Evolutionary conservation across 1,140 invertebrate genomes (phyloP).

Genomic region (Halesus radiatus): DNA sequence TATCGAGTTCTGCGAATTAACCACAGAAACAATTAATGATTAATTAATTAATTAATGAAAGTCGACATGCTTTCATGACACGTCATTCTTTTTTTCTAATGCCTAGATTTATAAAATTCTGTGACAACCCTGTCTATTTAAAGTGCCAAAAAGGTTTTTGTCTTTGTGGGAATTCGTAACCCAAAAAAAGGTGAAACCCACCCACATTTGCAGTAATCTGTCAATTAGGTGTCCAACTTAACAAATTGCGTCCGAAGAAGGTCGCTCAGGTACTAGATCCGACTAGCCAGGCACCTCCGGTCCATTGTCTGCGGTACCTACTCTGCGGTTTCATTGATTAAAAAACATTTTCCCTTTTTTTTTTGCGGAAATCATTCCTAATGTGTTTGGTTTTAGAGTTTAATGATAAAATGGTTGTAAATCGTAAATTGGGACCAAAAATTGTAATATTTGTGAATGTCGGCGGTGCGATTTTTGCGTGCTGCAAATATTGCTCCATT

Average conservation of each 20-base stretch:
- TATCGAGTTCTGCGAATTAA: too few species aligned
- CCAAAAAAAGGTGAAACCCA: not conserved
- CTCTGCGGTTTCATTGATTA: constrained; percentile 12
- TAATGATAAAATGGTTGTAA: constrained; percentile 7
- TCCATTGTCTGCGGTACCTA: not conserved
- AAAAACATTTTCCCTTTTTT: not conserved
- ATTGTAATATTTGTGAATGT: not conserved
- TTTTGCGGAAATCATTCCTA: constrained; percentile 2
- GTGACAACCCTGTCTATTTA: too few species aligned
- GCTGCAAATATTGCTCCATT: too few species aligned
- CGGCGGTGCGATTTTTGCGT: too few species aligned
- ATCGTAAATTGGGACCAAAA: not conserved
- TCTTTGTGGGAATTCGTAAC: not conserved
- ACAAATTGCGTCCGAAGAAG: constrained; percentile 19
- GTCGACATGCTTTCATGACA: too few species aligned
- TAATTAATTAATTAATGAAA: too few species aligned
- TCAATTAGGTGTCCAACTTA: constrained; percentile 13
- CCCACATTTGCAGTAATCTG: constrained; percentile 11
- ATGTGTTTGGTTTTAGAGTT: not conserved
- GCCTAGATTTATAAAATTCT: too few species aligned
- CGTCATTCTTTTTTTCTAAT: too few species aligned
- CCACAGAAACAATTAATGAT: too few species aligned
- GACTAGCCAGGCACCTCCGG: not conserved
- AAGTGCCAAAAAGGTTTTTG: constrained; percentile 13
- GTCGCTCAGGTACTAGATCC: not conserved